Percentiles rank a stretch among this genome's conserved stretches.
Conservation (phyloP, 2,888 invertebrate species). For the Eristalinus sepulchralis region DNA sequence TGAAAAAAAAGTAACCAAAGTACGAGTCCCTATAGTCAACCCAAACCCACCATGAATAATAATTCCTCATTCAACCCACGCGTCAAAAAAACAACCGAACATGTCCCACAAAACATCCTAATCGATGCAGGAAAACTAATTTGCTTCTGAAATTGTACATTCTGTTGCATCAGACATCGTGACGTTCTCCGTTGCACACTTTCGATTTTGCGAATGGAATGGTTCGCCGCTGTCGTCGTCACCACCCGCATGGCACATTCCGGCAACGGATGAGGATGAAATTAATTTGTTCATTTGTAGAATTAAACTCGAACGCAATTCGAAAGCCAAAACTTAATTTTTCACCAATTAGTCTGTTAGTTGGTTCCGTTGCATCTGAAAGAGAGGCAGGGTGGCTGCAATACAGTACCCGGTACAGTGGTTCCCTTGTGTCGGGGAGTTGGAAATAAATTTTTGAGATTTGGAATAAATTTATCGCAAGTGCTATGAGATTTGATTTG, state of each 20-base stretch:
- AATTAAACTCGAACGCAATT: constrained; percentile 67
- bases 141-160: constrained; percentile 17
- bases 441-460: no score
- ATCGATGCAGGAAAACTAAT: background rate
- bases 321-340: constrained; percentile 77
- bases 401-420: background rate
- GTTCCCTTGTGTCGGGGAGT: no score
- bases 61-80: no score
- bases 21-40: no score
- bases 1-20: no score
- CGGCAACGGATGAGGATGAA: constrained; percentile 28
- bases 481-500: no score
- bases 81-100: background rate
- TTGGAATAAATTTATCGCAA: no score
- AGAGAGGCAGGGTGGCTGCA: constrained; percentile 1
- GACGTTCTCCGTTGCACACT: background rate
- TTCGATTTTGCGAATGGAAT: background rate
- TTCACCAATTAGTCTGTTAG: constrained; percentile 77
- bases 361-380: constrained; percentile 50
- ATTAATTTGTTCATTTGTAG: constrained; percentile 69
- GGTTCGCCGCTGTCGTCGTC: background rate
- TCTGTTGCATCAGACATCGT: background rate
- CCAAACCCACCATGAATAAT: no score
- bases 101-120: background rate
- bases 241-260: background rate